Conservation (phyloP, 30 jellyfish, hydroid and myxozoan species). For the Aurelia coerulea region DNA sequence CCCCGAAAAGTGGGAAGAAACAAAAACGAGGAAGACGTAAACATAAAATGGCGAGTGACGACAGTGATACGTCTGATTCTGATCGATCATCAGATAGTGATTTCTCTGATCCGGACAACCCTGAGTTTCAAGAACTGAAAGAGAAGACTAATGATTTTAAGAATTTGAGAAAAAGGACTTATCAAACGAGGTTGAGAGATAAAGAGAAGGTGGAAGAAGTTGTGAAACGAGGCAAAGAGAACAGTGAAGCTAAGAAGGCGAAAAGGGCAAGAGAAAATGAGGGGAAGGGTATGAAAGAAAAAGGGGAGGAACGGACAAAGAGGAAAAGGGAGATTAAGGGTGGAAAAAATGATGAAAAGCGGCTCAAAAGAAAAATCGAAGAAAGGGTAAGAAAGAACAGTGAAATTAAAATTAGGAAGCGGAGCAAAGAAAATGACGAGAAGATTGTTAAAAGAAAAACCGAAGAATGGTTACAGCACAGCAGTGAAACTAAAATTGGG, state of each 20-base stretch:
- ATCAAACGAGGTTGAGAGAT: constrained; percentile 22
- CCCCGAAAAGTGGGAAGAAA: constrained; percentile 5
- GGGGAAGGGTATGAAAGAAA: not conserved
- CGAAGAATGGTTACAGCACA: not conserved
- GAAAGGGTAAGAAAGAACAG: too few relatives aligned
- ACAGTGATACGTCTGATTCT: constrained; percentile 42
- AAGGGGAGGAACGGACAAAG: too few relatives aligned
- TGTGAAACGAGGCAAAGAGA: not conserved
- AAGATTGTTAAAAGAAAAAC: too few relatives aligned
- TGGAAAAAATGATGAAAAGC: too few relatives aligned
- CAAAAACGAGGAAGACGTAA: not conserved
- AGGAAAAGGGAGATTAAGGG: too few relatives aligned
- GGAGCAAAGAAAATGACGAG: too few relatives aligned
- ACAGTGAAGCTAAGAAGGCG: not conserved
- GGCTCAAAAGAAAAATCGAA: too few relatives aligned
- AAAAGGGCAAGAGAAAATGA: not conserved
- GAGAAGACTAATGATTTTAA: constrained; percentile 11
- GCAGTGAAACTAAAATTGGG: too few relatives aligned
- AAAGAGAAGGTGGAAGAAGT: constrained; percentile 10
- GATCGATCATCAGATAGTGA: constrained; percentile 52
- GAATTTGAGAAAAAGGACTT: constrained; percentile 16
- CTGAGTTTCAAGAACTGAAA: constrained; percentile 26
- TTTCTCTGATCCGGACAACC: constrained; percentile 38
- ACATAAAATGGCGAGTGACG: constrained; percentile 4
- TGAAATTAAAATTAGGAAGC: too few relatives aligned